Evolutionary conservation across 2,113 vertebrate species (phyloP).

Genomic region (Ranitomeya imitator): DNA sequence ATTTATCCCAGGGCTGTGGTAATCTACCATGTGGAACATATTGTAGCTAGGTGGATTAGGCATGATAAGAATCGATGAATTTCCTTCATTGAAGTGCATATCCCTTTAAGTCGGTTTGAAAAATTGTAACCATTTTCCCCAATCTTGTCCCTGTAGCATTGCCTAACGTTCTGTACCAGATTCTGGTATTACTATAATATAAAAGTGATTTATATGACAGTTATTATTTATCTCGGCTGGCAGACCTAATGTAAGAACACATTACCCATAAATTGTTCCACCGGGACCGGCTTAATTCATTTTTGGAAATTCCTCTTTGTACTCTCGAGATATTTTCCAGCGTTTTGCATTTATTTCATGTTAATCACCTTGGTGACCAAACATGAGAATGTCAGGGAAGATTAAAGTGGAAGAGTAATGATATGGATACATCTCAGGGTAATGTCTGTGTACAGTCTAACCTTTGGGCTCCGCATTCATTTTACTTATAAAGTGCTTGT

Average conservation of each 20-base stretch:
- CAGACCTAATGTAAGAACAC: not conserved
- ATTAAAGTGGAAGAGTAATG: slow-evolving; percentile 31
- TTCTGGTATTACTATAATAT: not conserved
- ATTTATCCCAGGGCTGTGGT: not conserved
- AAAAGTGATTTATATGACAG: not conserved
- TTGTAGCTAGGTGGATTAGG: not conserved
- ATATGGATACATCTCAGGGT: slow-evolving; percentile 12
- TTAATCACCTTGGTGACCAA: slow-evolving; percentile 29
- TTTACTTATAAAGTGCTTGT: slow-evolving; percentile 42
- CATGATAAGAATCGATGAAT: not conserved
- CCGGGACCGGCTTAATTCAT: not conserved
- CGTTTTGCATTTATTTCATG: slow-evolving; percentile 38
- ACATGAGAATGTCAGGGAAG: slow-evolving; percentile 19
- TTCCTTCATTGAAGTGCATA: not conserved
- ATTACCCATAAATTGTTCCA: slow-evolving; percentile 31
- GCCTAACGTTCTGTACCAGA: not conserved
- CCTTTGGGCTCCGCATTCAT: slow-evolving; percentile 8
- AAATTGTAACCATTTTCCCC: not conserved
- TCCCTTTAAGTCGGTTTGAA: not conserved
- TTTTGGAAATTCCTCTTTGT: not conserved
- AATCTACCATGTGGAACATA: not conserved
- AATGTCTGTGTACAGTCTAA: slow-evolving; percentile 4
- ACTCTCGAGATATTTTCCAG: not conserved
- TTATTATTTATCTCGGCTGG: not conserved
- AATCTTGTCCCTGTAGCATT: not conserved